phyloP scores from a whole-genome alignment of 2,888 invertebrate species.

The Calameuta idolon region DNA sequence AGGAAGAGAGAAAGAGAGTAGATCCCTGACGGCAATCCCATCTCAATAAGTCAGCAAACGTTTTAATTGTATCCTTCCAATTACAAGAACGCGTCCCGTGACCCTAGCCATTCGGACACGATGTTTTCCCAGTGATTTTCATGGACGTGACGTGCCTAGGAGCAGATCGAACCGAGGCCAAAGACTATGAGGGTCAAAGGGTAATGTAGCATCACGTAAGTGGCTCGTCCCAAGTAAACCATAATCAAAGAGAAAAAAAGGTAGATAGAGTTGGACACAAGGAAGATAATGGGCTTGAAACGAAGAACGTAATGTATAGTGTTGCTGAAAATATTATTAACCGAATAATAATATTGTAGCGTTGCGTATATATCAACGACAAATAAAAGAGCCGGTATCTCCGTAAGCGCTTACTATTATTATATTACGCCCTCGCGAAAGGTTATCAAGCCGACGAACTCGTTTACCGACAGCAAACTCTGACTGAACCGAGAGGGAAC shows the following conservation, averaged over 20 bases:
- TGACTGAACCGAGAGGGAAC: constrained; percentile 10
- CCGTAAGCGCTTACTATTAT: constrained; percentile 1
- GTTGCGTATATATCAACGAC: not conserved
- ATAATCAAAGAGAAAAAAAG: not conserved
- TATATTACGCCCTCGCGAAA: constrained; percentile 19
- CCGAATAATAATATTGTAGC: not conserved
- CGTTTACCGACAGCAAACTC: constrained; percentile 32
- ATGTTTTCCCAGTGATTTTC: not conserved
- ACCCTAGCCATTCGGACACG: not conserved
- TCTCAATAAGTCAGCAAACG: not conserved
- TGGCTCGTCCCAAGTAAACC: not conserved
- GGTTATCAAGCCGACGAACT: constrained; percentile 38
- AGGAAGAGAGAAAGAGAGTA: constrained; percentile 32
- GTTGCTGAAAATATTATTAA: not conserved
- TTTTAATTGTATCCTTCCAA: not conserved
- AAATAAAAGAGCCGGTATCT: not conserved
- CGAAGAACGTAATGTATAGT: not conserved
- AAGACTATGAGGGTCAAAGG: not conserved
- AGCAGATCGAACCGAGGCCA: not conserved
- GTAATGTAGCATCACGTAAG: not conserved
- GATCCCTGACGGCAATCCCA: not conserved
- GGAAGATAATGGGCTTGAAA: not conserved
- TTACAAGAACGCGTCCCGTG: not conserved
- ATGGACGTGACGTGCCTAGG: not conserved
- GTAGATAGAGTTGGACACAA: not conserved